These are phyloP conservation scores for Pipistrellus pygmaeus DNA, from an alignment of 2,797 vertebrate species.

Conservation along the genomic window DNA sequence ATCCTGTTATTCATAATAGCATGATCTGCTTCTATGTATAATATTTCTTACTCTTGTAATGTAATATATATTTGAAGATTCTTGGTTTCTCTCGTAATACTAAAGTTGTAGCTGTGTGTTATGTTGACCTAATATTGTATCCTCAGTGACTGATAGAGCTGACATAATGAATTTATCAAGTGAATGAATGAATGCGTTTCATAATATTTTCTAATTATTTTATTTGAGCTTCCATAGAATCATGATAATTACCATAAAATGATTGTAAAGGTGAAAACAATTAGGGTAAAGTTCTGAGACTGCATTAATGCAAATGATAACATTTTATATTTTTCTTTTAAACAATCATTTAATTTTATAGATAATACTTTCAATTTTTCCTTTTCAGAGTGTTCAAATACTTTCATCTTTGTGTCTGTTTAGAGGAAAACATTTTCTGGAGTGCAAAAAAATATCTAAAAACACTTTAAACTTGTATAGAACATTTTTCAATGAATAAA, in stretches of 20 bases:
- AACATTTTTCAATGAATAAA: slow-evolving; percentile 64
- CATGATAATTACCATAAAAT: not conserved
- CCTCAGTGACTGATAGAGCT: not conserved
- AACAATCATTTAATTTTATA: slow-evolving; percentile 19
- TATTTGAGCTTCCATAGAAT: not conserved
- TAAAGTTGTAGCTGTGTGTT: not conserved
- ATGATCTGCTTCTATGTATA: not conserved
- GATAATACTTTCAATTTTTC: not conserved
- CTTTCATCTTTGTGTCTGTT: not conserved
- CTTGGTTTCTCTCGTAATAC: not conserved
- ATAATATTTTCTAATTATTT: not conserved
- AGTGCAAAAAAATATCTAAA: slow-evolving; percentile 11
- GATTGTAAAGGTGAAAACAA: not conserved
- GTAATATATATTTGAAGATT: not conserved
- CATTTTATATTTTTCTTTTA: not conserved
- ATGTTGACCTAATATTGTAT: not conserved
- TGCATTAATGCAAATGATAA: not conserved
- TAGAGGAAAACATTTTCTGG: slow-evolving; percentile 49
- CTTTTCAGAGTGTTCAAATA: not conserved
- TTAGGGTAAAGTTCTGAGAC: not conserved
- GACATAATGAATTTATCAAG: not conserved
- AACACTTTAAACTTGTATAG: slow-evolving; percentile 40
- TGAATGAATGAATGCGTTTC: not conserved
- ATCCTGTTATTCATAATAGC: not conserved
- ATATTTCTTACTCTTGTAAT: not conserved